phyloP scores from a whole-genome alignment of 2,888 invertebrate species.

The Sesia apiformis region DNA sequence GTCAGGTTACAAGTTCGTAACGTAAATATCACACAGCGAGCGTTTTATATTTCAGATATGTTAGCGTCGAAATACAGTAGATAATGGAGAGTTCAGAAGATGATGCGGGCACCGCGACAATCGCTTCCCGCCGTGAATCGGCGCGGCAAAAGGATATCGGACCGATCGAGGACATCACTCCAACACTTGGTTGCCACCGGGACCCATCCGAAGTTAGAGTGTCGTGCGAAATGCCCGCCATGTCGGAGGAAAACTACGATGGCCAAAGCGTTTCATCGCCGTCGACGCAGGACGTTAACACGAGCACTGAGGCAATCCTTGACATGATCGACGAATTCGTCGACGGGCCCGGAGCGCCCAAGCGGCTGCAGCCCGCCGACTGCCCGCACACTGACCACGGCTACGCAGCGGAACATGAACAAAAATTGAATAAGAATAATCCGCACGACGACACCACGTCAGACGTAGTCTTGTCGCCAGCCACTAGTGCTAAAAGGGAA shows the following conservation, averaged over 20 bases:
- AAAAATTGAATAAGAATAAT: neutral
- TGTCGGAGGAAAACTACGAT: conserved; percentile 65
- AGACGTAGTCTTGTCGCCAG: conserved; percentile 9
- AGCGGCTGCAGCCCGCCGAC: conserved; percentile 24
- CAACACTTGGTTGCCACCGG: conserved; percentile 50
- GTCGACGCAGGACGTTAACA: conserved; percentile 60
- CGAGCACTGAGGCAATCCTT: conserved; percentile 68
- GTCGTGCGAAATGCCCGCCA: conserved; percentile 48
- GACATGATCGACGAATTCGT: conserved; percentile 71
- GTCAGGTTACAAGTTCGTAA: conserved; percentile 69
- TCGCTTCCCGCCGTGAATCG: conserved; percentile 69
- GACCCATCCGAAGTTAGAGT: conserved; percentile 43
- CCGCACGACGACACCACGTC: neutral
- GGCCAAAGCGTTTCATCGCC: conserved; percentile 66
- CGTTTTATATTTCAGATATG: conserved; percentile 72
- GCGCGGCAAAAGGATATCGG: conserved; percentile 71
- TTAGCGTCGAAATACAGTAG: conserved; percentile 69
- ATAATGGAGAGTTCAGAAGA: conserved; percentile 75
- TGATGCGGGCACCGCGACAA: conserved; percentile 71
- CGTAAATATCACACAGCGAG: conserved; percentile 68
- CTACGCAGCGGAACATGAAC: neutral
- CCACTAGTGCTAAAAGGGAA: conserved; percentile 32
- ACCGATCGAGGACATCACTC: conserved; percentile 54
- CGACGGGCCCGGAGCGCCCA: conserved; percentile 61
- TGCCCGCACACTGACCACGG: neutral